Conservation (phyloP, 1,140 invertebrate genomes). For the Drosophila nebulosa region DNA sequence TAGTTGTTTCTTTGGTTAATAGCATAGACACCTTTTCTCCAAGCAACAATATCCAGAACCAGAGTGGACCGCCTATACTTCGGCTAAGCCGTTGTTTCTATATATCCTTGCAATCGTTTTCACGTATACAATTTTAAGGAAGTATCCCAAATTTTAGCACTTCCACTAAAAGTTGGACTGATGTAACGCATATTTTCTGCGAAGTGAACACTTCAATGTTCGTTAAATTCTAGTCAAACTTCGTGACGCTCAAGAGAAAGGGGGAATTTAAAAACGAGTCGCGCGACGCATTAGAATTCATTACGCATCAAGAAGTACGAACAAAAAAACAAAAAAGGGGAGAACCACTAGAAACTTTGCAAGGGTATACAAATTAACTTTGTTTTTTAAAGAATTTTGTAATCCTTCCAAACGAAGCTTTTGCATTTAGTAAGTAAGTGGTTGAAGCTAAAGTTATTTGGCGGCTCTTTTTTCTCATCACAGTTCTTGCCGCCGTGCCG, state of each 20-base stretch:
- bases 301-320: no score
- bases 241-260: no score
- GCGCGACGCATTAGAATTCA: no score
- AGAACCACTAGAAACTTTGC: no score
- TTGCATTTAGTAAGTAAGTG: conserved; percentile 2
- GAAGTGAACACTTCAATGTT: no score
- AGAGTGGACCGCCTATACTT: neutral
- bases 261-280: no score
- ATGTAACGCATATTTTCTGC: no score
- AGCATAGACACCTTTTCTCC: neutral
- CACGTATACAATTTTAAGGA: no score
- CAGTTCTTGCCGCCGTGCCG: neutral
- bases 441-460: neutral
- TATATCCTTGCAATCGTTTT: neutral
- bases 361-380: neutral
- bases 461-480: neutral
- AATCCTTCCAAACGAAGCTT: neutral
- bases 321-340: no score
- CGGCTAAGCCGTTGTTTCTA: neutral
- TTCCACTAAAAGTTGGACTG: no score
- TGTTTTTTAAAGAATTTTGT: neutral
- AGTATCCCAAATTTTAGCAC: no score
- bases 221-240: no score
- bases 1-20: conserved; percentile 32
- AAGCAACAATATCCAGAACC: neutral